These are phyloP conservation scores for Oryzias javanicus DNA, from an alignment of 2,113 vertebrate species.

Conservation along the genomic window DNA sequence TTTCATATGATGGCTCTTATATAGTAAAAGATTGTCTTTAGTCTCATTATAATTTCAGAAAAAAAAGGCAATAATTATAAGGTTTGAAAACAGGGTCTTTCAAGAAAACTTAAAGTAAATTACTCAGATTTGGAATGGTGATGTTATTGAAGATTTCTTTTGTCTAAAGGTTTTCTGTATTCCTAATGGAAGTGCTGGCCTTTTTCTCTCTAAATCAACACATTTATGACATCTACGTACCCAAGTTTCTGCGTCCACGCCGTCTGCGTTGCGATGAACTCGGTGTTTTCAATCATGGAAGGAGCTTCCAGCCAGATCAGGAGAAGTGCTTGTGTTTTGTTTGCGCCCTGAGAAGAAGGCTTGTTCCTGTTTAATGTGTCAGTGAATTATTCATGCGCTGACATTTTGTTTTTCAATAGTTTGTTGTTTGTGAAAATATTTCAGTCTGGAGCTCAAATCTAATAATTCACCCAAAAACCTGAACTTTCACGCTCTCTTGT, in stretches of 20 bases:
- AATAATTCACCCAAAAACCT: neutral
- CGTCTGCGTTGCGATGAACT: neutral
- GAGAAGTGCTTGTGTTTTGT: constrained; percentile 20
- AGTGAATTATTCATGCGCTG: constrained; percentile 62
- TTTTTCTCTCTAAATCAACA: neutral
- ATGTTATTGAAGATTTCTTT: no score
- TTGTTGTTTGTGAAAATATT: constrained; percentile 30
- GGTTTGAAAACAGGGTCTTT: no score
- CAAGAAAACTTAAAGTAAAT: no score
- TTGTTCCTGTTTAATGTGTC: constrained; percentile 35
- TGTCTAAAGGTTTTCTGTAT: neutral
- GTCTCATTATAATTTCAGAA: no score
- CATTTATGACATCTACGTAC: neutral
- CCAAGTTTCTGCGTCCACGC: neutral
- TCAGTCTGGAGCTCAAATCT: constrained; percentile 7
- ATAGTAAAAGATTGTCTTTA: no score
- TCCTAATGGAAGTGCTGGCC: neutral
- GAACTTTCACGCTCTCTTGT: no score
- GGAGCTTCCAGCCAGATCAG: neutral
- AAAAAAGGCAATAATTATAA: no score
- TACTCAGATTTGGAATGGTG: no score
- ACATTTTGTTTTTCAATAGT: constrained; percentile 48
- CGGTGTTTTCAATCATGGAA: constrained; percentile 5
- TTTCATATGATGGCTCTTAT: no score
- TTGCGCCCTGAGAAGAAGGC: constrained; percentile 10